Conservation (phyloP, 2,888 invertebrate genomes). For the Malachius bipustulatus region DNA sequence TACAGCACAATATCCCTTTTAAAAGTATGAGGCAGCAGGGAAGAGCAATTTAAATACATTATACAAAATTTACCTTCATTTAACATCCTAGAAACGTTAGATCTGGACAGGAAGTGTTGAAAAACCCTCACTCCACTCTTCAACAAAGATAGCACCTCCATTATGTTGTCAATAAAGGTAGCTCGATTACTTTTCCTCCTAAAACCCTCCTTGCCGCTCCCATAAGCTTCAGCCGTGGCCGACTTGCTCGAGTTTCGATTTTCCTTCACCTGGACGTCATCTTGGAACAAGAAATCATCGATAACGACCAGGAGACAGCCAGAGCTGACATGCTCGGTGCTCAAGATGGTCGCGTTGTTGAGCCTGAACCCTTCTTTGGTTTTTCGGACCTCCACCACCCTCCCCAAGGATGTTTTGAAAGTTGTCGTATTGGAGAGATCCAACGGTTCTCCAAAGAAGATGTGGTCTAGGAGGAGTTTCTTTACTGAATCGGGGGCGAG, state of each 20-base stretch:
- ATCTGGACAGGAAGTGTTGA: constrained; percentile 49
- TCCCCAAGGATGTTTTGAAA: constrained; percentile 39
- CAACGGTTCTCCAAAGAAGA: constrained; percentile 44
- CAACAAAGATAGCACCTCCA: constrained; percentile 45
- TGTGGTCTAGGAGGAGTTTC: constrained; percentile 46
- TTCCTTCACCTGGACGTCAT: constrained; percentile 24
- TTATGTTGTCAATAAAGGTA: constrained; percentile 39
- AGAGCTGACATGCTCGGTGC: constrained; percentile 35
- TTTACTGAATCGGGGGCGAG: constrained; percentile 42
- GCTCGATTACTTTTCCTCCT: constrained; percentile 22
- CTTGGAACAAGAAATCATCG: constrained; percentile 39
- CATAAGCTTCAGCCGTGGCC: constrained; percentile 11
- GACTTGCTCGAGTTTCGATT: constrained; percentile 20
- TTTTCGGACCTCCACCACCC: constrained; percentile 31
- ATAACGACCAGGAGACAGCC: constrained; percentile 37
- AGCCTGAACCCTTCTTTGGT: constrained; percentile 31
- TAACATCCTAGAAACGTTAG: constrained; percentile 45
- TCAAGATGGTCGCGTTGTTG: constrained; percentile 36
- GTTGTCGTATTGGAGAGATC: constrained; percentile 40
- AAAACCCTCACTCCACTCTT: constrained; percentile 52
- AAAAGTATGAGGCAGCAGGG: no score
- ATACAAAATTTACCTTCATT: constrained; percentile 42
- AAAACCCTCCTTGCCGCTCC: constrained; percentile 23
- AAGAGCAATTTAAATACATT: no score
- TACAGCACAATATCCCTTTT: no score